Conservation (phyloP, 2,113 vertebrate genomes). For the Micromys minutus region DNA sequence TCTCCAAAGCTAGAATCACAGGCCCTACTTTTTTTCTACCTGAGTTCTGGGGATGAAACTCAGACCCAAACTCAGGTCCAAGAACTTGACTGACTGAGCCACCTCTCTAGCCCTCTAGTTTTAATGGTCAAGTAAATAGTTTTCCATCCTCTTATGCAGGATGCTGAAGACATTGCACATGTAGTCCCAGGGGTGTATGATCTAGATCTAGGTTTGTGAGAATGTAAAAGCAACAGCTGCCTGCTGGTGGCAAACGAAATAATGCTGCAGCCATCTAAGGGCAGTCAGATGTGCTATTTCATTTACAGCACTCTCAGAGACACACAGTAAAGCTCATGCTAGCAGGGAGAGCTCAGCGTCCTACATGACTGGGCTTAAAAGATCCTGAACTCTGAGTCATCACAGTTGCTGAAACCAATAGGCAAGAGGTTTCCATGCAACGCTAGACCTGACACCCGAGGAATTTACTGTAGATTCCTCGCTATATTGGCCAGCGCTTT, state of each 20-base stretch:
- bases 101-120: neutral
- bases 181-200: neutral
- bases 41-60: neutral
- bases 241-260: neutral
- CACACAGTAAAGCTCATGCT: neutral
- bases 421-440: neutral
- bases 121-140: neutral
- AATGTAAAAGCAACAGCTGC: neutral
- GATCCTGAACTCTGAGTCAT: neutral
- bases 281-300: neutral
- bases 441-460: neutral
- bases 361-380: neutral
- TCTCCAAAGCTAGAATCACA: neutral
- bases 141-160: neutral
- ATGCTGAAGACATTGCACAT: neutral
- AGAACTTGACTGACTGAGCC: too few relatives aligned
- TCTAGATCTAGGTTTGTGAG: neutral
- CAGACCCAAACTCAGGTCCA: neutral
- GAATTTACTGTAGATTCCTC: neutral
- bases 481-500: neutral
- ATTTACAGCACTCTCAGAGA: neutral
- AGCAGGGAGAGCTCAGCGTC: neutral
- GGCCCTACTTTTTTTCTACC: too few relatives aligned
- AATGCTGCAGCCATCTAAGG: neutral
- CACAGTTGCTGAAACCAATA: neutral